phyloP scores from a whole-genome alignment of 2,797 vertebrate genomes.

The Tragelaphus eurycerus region DNA sequence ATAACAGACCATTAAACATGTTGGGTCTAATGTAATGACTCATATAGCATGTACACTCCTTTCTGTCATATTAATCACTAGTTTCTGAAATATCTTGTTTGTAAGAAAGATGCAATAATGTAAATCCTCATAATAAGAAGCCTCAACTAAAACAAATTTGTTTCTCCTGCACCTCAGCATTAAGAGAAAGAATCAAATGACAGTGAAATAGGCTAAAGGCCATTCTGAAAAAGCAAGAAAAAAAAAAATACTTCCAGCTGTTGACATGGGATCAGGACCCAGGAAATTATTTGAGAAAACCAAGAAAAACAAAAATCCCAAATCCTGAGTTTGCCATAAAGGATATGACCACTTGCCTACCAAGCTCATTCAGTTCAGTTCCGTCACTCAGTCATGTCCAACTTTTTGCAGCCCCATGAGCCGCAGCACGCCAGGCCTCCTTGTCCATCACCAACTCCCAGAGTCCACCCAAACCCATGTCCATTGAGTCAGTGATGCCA shows the following conservation, averaged over 20 bases:
- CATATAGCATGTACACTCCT: slow-evolving; percentile 9
- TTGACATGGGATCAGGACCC: background rate
- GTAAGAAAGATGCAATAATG: slow-evolving; percentile 49
- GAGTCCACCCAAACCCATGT: background rate
- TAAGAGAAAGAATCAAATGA: slow-evolving; percentile 16
- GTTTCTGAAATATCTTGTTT: slow-evolving; percentile 47
- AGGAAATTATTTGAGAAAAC: background rate
- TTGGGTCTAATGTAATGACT: slow-evolving; percentile 48
- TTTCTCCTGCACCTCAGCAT: slow-evolving; percentile 2
- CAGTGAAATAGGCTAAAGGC: slow-evolving; percentile 28
- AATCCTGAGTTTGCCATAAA: background rate
- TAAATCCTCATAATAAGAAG: slow-evolving; percentile 47
- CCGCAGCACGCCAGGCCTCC: fast-evolving
- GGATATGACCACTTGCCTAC: background rate
- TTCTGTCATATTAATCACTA: slow-evolving; percentile 51
- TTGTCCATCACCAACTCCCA: fast-evolving
- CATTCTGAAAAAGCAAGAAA: slow-evolving; percentile 28
- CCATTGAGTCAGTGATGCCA: background rate
- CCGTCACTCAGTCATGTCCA: fast-evolving
- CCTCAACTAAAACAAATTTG: slow-evolving; percentile 38
- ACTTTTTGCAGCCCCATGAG: background rate
- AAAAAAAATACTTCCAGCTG: background rate
- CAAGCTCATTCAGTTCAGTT: background rate
- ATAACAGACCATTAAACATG: slow-evolving; percentile 51
- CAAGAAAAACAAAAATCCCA: background rate